Evolutionary conservation across 2,797 vertebrate genomes (phyloP).

Genomic region (Antrozous pallidus): DNA sequence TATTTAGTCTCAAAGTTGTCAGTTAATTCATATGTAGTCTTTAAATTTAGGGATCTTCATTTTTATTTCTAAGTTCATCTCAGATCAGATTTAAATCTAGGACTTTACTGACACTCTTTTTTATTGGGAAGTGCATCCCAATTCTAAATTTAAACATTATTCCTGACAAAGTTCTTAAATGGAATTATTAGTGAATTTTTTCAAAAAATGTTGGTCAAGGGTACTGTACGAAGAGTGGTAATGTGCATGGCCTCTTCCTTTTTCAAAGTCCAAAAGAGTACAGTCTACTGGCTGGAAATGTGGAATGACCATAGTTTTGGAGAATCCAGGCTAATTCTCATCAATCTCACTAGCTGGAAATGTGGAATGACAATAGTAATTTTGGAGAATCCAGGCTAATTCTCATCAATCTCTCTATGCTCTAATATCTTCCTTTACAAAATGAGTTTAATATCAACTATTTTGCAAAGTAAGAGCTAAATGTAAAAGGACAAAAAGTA

Average conservation of each 20-base stretch:
- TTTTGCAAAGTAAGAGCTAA: neutral
- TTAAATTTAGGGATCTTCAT: conserved; percentile 1
- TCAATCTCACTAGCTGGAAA: neutral
- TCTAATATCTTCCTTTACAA: neutral
- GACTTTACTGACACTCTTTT: neutral
- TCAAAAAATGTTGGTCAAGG: neutral
- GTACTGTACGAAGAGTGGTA: neutral
- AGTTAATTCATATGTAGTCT: neutral
- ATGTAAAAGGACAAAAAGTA: neutral
- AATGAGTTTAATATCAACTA: conserved; percentile 5
- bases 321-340: neutral
- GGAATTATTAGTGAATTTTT: conserved; percentile 11
- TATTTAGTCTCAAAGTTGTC: neutral
- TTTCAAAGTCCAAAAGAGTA: neutral
- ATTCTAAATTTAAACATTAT: neutral
- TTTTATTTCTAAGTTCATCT: neutral
- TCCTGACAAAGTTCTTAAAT: neutral
- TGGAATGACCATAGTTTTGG: neutral
- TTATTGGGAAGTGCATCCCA: neutral
- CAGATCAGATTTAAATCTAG: conserved; percentile 3
- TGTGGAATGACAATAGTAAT: neutral
- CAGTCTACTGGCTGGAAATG: neutral
- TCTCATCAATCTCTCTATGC: neutral
- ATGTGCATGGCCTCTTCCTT: neutral
- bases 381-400: neutral